These are phyloP conservation scores for Hemicentrotus pulcherrimus DNA, from an alignment of 35 echinoderm and acorn worm genomes.

Conservation along the genomic window DNA sequence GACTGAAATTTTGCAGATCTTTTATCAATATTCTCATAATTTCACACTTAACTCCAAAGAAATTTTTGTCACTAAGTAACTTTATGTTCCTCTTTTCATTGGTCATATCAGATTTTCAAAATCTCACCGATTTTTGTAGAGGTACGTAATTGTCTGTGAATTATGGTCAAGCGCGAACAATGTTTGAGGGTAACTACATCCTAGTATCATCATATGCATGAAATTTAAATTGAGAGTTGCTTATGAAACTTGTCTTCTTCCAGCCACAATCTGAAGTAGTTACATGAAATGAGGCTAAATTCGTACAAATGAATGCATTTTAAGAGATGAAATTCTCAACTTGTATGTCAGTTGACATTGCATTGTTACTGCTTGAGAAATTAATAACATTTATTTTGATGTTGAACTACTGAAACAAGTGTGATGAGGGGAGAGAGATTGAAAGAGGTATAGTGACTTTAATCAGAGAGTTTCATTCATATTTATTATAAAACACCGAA, in stretches of 20 bases:
- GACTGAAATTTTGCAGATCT: too few relatives aligned
- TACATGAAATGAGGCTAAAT: not conserved
- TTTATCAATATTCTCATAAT: too few relatives aligned
- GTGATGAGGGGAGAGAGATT: not conserved
- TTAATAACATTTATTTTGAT: not conserved
- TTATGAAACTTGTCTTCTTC: not conserved
- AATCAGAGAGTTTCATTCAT: not conserved
- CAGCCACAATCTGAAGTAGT: not conserved
- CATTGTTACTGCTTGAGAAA: not conserved
- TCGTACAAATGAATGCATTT: not conserved
- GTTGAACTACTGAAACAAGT: not conserved
- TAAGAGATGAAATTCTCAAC: not conserved
- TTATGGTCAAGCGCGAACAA: too few relatives aligned
- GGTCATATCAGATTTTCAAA: too few relatives aligned
- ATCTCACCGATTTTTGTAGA: too few relatives aligned
- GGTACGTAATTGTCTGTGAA: too few relatives aligned
- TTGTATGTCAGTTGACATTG: not conserved
- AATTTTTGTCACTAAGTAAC: too few relatives aligned
- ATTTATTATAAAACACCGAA: not conserved
- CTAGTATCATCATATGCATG: not conserved
- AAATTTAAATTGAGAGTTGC: not conserved
- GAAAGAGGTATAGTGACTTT: not conserved
- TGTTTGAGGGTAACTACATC: not conserved
- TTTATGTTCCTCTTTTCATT: too few relatives aligned
- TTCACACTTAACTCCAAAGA: too few relatives aligned